phyloP scores from a whole-genome alignment of 1,140 invertebrate species.

The Anoplophora glabripennis region DNA sequence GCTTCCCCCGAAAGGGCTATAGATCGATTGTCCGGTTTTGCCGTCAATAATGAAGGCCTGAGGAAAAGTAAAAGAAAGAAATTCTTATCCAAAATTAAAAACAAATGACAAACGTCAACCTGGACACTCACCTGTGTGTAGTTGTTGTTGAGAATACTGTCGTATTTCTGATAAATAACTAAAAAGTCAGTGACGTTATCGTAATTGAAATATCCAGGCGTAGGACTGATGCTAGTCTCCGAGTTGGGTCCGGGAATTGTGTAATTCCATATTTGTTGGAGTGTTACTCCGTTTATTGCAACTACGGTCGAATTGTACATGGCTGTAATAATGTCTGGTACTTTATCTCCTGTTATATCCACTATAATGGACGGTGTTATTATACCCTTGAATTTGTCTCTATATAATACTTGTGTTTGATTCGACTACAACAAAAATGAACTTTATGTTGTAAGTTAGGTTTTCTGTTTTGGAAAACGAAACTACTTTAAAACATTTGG shows the following conservation, averaged over 20 bases:
- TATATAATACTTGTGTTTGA: conserved; percentile 44
- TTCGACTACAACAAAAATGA: conserved; percentile 22
- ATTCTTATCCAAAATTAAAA: too few relatives aligned
- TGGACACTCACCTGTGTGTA: conserved; percentile 60
- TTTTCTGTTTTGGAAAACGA: too few relatives aligned
- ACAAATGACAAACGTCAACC: neutral
- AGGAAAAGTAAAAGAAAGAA: conserved; percentile 1
- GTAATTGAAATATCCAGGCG: conserved; percentile 77
- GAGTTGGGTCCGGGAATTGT: conserved; percentile 59
- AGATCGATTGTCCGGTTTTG: conserved; percentile 62
- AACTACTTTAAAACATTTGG: too few relatives aligned
- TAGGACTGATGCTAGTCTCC: conserved; percentile 68
- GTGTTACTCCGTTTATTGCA: conserved; percentile 69
- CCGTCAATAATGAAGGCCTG: conserved; percentile 65
- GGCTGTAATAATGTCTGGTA: conserved; percentile 70
- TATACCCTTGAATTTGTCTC: conserved; percentile 53
- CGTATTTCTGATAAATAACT: conserved; percentile 67
- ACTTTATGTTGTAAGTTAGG: too few relatives aligned
- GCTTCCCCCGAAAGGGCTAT: conserved; percentile 61
- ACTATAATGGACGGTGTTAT: conserved; percentile 68
- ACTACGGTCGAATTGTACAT: conserved; percentile 72
- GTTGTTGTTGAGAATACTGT: conserved; percentile 49
- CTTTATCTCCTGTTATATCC: conserved; percentile 72
- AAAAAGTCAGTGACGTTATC: conserved; percentile 81
- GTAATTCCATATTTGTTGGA: conserved; percentile 69